A percentile compares a stretch with the other conserved stretches of the same genome.
Evolutionary conservation across 1,140 invertebrate genomes (phyloP).

Genomic region (Drosophila subobscura): DNA sequence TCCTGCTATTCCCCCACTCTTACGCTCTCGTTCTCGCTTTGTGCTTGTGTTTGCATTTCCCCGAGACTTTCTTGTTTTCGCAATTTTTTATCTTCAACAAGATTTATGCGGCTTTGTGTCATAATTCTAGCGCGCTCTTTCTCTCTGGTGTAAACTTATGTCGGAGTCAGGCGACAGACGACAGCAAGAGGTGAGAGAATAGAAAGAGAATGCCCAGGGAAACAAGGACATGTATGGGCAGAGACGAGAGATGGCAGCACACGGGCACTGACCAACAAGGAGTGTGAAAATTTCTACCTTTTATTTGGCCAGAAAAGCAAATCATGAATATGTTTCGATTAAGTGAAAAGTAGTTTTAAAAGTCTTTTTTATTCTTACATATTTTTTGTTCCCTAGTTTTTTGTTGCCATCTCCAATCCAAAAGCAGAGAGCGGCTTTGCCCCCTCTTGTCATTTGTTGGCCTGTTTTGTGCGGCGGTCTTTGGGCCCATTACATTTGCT

Average conservation of each 20-base stretch:
- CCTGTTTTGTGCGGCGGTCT: slow-evolving; percentile 5
- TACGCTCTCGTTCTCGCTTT: background rate
- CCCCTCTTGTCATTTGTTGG: slow-evolving; percentile 23
- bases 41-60: slow-evolving; percentile 21
- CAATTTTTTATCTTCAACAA: slow-evolving; percentile 76
- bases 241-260: too few species aligned
- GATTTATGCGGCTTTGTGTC: slow-evolving; percentile 73
- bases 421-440: background rate
- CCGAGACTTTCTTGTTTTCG: slow-evolving; percentile 31
- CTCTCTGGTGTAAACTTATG: slow-evolving; percentile 55
- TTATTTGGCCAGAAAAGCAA: too few species aligned
- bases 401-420: too few species aligned
- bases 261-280: background rate
- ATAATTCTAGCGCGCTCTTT: slow-evolving; percentile 69
- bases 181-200: slow-evolving; percentile 4
- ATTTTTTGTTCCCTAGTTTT: too few species aligned
- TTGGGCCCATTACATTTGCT: slow-evolving; percentile 31
- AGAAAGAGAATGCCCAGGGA: too few species aligned
- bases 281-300: too few species aligned
- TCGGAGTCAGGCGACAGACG: slow-evolving; percentile 17
- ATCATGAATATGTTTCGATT: too few species aligned
- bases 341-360: too few species aligned
- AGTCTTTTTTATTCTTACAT: too few species aligned
- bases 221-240: too few species aligned
- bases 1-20: background rate